Evolutionary conservation across 2,888 invertebrate genomes (phyloP).

Genomic region (Drosophila recens): DNA sequence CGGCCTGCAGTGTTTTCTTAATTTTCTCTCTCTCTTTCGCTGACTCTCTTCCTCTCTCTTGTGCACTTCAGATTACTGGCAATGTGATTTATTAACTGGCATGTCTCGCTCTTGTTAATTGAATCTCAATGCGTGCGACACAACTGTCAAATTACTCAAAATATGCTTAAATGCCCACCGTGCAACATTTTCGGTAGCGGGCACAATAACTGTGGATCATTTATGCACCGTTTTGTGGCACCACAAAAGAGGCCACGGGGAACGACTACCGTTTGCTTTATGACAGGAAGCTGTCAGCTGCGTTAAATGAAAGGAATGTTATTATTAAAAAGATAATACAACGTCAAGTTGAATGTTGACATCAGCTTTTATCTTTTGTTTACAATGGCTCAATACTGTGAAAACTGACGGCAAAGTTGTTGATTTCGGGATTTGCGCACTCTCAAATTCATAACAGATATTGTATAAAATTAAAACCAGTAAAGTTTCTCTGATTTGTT

Average conservation of each 20-base stretch:
- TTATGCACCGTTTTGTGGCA: conserved; percentile 36
- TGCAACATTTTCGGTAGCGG: conserved; percentile 18
- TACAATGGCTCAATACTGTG: too few relatives aligned
- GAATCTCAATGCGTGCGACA: conserved; percentile 67
- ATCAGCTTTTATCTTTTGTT: conserved; percentile 58
- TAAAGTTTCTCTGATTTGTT: background rate
- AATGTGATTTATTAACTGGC: conserved; percentile 72
- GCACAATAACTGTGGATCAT: conserved; percentile 9
- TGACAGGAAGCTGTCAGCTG: conserved; percentile 77
- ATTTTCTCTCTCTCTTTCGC: conserved; percentile 12
- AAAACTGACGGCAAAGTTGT: conserved; percentile 2
- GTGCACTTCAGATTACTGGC: conserved; percentile 23
- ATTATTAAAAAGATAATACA: conserved; percentile 75
- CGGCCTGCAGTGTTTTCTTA: conserved; percentile 15
- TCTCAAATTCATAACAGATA: background rate
- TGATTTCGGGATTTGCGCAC: background rate
- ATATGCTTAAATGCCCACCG: conserved; percentile 10
- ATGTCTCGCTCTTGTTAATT: conserved; percentile 52
- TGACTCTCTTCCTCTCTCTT: background rate
- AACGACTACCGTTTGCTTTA: conserved; percentile 61
- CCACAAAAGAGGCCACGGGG: conserved; percentile 1
- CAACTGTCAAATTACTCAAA: conserved; percentile 51
- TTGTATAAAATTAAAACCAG: background rate
- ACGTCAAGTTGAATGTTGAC: conserved; percentile 37
- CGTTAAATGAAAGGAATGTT: conserved; percentile 49